Evolutionary conservation across 2,888 invertebrate genomes (phyloP).

Genomic region (Didymodactylos carnosus): DNA sequence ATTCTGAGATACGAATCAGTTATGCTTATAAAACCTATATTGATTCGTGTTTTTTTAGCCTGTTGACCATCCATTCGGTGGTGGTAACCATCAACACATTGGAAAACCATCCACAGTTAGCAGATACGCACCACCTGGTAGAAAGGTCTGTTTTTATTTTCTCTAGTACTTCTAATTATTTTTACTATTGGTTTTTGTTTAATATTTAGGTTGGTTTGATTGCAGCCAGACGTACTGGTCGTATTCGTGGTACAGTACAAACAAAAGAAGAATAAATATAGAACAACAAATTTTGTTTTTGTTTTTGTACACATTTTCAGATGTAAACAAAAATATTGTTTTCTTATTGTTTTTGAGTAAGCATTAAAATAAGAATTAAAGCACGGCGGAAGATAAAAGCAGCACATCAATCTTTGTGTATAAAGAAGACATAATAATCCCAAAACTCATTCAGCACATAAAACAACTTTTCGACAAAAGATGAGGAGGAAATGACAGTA

Average conservation of each 20-base stretch:
- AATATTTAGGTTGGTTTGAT: conserved; percentile 71
- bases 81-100: conserved; percentile 99
- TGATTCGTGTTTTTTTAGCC: conserved; percentile 41
- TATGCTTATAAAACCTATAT: background rate
- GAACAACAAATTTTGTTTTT: background rate
- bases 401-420: no score
- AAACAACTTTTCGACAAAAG: no score
- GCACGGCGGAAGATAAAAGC: no score
- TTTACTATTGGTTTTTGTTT: background rate
- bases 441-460: no score
- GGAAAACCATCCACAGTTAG: conserved; percentile 99
- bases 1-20: background rate
- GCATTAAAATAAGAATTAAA: no score
- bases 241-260: conserved; percentile 70
- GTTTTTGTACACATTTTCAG: background rate
- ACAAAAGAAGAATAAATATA: background rate
- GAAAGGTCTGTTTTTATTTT: conserved; percentile 46
- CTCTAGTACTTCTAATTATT: background rate
- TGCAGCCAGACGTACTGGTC: conserved; percentile 96
- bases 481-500: no score
- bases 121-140: conserved; percentile 92
- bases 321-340: no score
- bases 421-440: no score
- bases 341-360: background rate
- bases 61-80: conserved; percentile 99